Evolutionary conservation across 2,113 vertebrate species (phyloP).

Genomic region (Hippolais icterina): DNA sequence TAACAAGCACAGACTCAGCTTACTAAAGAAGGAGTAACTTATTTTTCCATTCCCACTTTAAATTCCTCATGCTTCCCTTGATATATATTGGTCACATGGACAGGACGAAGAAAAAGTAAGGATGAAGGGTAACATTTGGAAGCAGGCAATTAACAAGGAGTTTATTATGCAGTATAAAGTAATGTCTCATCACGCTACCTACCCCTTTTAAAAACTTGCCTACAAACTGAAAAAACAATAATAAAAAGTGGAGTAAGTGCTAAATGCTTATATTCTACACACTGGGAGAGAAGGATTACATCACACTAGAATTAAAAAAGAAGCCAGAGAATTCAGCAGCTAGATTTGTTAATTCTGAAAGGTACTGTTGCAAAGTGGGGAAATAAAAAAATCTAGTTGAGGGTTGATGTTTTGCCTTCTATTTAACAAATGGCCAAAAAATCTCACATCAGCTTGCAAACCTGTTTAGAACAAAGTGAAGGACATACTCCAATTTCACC

Average conservation of each 20-base stretch:
- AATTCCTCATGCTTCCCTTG: background rate
- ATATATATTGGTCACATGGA: background rate
- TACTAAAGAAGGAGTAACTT: background rate
- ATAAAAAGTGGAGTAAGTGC: background rate
- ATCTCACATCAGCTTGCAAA: background rate
- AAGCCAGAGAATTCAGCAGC: background rate
- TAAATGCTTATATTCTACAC: background rate
- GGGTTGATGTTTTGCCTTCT: background rate
- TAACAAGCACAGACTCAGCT: background rate
- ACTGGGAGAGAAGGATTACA: background rate
- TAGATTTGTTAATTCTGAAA: background rate
- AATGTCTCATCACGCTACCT: background rate
- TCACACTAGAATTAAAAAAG: background rate
- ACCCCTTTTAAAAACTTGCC: background rate
- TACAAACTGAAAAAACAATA: background rate
- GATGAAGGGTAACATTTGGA: background rate
- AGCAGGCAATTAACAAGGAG: background rate
- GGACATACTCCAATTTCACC: background rate
- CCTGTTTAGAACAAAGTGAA: background rate
- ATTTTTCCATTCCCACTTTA: background rate
- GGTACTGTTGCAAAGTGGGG: background rate
- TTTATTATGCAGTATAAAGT: background rate
- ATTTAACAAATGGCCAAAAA: background rate
- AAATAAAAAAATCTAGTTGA: background rate
- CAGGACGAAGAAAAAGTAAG: background rate